Percentiles rank a stretch among this genome's conserved stretches.
These are phyloP conservation scores for Oreohelix idahoensis DNA, from an alignment of 1,140 invertebrate species.

Conservation along the genomic window DNA sequence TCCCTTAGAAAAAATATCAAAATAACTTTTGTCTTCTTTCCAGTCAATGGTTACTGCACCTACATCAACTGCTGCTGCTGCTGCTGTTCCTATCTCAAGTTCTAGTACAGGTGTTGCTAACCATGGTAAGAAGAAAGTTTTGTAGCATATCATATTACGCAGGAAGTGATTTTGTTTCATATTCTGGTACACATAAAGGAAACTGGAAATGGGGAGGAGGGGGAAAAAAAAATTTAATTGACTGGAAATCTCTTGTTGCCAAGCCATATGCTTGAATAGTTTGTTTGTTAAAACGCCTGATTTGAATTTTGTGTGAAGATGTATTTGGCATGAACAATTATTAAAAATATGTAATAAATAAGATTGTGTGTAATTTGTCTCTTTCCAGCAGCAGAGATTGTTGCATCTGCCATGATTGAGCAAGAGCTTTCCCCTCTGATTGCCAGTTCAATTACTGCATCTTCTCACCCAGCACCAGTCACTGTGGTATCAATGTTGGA, in stretches of 20 bases:
- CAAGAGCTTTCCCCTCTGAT: constrained; percentile 35
- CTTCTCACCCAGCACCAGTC: constrained; percentile 17
- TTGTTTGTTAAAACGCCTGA: too few species aligned
- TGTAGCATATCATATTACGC: too few species aligned
- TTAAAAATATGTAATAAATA: too few species aligned
- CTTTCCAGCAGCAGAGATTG: constrained; percentile 33
- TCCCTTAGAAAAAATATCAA: too few species aligned
- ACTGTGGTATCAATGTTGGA: not conserved
- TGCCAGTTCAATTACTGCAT: constrained; percentile 3
- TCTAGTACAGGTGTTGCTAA: not conserved
- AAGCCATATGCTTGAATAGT: too few species aligned
- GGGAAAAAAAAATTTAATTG: too few species aligned
- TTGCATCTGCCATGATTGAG: constrained; percentile 39
- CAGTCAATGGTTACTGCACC: constrained; percentile 15
- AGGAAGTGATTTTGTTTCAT: too few species aligned
- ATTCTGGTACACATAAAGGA: too few species aligned
- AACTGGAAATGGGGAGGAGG: too few species aligned
- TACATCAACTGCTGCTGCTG: not conserved
- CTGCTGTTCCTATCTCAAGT: not conserved
- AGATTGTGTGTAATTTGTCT: not conserved
- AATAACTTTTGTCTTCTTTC: not conserved
- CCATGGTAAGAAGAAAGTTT: not conserved
- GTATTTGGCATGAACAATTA: too few species aligned
- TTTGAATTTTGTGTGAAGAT: too few species aligned
- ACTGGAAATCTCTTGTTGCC: too few species aligned